Evolutionary conservation across 2,888 invertebrate genomes (phyloP).

Genomic region (Tipula helvola): DNA sequence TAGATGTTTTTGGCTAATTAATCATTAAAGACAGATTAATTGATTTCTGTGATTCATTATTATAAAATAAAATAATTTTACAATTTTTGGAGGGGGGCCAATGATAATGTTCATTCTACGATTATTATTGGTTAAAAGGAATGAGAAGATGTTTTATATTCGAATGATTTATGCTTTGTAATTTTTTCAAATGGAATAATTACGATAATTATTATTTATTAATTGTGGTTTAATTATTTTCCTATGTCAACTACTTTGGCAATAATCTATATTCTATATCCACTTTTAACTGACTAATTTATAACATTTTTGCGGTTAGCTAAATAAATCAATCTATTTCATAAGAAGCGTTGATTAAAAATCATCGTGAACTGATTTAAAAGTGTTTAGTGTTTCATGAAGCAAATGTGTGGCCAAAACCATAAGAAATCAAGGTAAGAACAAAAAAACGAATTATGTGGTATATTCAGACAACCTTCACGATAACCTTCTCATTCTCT

Average conservation of each 20-base stretch:
- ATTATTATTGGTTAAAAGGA: background rate
- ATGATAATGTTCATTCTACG: background rate
- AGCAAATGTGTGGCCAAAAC: no score
- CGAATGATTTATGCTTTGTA: background rate
- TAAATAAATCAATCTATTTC: no score
- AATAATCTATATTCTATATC: no score
- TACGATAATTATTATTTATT: background rate
- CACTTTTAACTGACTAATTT: no score
- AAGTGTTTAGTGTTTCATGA: no score
- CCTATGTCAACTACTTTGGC: background rate
- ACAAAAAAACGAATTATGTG: no score
- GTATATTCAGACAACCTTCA: no score
- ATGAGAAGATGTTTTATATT: background rate
- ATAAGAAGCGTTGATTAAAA: no score
- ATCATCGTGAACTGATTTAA: no score
- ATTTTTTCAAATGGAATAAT: background rate
- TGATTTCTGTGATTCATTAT: background rate
- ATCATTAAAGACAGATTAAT: background rate
- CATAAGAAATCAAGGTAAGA: no score
- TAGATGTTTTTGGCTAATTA: background rate
- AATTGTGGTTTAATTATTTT: background rate
- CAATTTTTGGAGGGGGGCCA: background rate
- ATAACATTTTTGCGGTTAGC: no score
- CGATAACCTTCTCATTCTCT: no score
- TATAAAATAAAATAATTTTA: background rate